These are phyloP conservation scores for Ricordea florida DNA, from an alignment of 92 coral and sea anemone species.

Conservation along the genomic window DNA sequence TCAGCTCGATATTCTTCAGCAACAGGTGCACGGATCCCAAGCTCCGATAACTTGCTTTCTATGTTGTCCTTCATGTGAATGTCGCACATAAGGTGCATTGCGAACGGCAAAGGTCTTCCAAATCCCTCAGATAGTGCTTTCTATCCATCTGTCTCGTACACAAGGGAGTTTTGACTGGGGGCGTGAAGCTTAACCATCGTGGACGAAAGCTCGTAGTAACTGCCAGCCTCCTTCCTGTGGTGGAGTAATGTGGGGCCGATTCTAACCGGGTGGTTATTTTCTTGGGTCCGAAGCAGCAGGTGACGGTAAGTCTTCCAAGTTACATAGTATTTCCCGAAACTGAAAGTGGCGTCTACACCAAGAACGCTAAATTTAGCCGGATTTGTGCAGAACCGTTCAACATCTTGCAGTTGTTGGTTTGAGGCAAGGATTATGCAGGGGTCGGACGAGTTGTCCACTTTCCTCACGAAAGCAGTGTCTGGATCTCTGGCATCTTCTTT, in stretches of 20 bases:
- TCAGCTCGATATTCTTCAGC: neutral
- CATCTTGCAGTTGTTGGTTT: constrained; percentile 46
- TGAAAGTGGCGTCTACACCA: constrained; percentile 59
- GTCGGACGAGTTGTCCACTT: constrained; percentile 33
- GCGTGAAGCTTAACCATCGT: constrained; percentile 34
- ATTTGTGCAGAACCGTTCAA: constrained; percentile 52
- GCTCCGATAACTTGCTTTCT: neutral
- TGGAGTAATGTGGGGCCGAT: constrained; percentile 43
- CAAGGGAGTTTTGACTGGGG: constrained; percentile 15
- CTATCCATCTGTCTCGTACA: constrained; percentile 34
- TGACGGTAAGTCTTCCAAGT: constrained; percentile 32
- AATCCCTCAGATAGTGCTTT: constrained; percentile 40
- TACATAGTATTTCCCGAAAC: constrained; percentile 42
- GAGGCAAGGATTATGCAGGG: constrained; percentile 59
- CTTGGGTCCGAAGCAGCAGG: constrained; percentile 32
- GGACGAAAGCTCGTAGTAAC: neutral
- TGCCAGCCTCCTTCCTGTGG: constrained; percentile 24
- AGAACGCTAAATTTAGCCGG: constrained; percentile 45
- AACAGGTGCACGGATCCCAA: neutral
- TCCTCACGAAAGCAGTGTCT: constrained; percentile 2
- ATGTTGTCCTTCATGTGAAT: constrained; percentile 1
- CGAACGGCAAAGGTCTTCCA: constrained; percentile 43
- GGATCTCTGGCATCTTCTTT: constrained; percentile 3
- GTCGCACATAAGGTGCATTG: neutral
- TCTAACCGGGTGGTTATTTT: constrained; percentile 26